Conservation (phyloP, 1,140 invertebrate genomes). For the Philotrypesis tridentata region DNA sequence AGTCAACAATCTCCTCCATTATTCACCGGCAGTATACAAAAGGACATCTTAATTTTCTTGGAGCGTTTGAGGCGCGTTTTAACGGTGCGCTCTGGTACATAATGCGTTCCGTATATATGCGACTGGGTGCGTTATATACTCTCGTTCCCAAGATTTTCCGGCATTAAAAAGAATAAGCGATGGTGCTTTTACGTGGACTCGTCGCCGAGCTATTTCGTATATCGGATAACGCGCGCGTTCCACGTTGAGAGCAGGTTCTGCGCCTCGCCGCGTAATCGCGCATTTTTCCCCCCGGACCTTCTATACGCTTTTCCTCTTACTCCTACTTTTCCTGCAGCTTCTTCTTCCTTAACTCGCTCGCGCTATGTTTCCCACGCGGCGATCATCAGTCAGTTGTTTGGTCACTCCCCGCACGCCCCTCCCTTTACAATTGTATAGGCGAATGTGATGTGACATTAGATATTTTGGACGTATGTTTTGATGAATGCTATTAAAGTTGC, state of each 20-base stretch:
- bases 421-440: too few relatives aligned
- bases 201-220: neutral
- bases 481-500: too few relatives aligned
- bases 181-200: neutral
- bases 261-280: neutral
- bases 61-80: neutral
- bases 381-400: too few relatives aligned
- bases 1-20: too few relatives aligned
- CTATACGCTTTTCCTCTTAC: neutral
- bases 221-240: neutral
- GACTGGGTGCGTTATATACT: neutral
- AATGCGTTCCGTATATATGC: too few relatives aligned
- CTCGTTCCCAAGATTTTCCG: neutral
- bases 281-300: neutral
- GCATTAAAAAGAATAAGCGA: neutral
- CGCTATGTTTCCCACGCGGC: neutral
- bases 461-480: too few relatives aligned
- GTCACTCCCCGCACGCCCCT: too few relatives aligned
- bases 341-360: neutral
- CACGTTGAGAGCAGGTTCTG: slow-evolving; percentile 5
- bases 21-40: neutral
- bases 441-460: too few relatives aligned
- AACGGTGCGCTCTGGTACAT: neutral
- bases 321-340: neutral
- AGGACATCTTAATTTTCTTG: neutral